Percentiles rank a stretch among this genome's conserved stretches.
Conservation (phyloP, 2,797 vertebrate genomes). For the Sebastes hubbsi region DNA sequence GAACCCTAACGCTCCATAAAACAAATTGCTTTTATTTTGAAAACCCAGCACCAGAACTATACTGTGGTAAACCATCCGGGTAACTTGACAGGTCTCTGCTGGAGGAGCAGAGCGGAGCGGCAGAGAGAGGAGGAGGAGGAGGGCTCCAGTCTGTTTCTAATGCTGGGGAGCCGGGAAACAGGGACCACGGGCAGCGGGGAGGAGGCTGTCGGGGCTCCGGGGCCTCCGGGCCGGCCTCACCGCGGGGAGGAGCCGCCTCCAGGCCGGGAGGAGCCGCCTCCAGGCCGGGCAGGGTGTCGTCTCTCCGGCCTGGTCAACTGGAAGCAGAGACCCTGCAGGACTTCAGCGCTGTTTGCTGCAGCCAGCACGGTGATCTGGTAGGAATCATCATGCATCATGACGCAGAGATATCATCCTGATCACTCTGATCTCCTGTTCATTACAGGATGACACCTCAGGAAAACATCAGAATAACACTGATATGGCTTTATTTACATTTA, state of each 20-base stretch:
- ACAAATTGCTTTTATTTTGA: conserved; percentile 26
- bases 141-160: conserved; percentile 36
- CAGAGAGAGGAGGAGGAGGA: too few relatives aligned
- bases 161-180: conserved; percentile 64
- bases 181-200: conserved; percentile 36
- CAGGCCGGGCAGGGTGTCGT: conserved; percentile 34
- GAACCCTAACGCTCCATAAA: not conserved
- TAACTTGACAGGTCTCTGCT: not conserved
- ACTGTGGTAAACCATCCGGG: rapidly evolving
- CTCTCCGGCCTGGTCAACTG: conserved; percentile 82
- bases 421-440: not conserved
- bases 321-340: conserved; percentile 84
- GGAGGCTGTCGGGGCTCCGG: conserved; percentile 17
- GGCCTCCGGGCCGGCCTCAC: conserved; percentile 1
- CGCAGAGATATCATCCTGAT: conserved; percentile 61
- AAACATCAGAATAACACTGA: not conserved
- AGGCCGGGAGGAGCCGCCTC: conserved; percentile 3
- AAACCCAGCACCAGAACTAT: not conserved
- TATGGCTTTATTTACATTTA: too few relatives aligned
- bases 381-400: conserved; percentile 70
- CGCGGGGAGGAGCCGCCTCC: not conserved
- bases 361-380: conserved; percentile 90
- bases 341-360: conserved; percentile 83
- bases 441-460: not conserved
- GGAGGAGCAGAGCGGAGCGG: conserved; percentile 26